Base-by-base conservation (phyloP, 2,113 vertebrate genomes). In the Vulpes vulpes region DNA sequence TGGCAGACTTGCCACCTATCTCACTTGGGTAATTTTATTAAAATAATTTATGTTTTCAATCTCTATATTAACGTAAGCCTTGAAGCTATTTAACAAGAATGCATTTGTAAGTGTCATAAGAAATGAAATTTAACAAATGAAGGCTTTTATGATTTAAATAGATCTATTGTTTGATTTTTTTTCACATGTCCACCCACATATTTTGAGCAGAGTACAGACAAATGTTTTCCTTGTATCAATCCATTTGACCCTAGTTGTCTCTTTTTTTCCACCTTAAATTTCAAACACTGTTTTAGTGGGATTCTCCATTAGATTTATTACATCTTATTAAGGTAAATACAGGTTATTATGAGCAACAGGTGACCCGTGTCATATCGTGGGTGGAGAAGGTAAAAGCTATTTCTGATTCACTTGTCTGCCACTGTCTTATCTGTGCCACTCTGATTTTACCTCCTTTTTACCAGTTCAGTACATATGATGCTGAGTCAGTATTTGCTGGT, bases 21-120 rank as follows among this genome's bases (percentile, higher is more conserved):
- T 93, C 32, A 83, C 23, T 30, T 83, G 53, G 15, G 64, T 76
- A 53, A 67, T 82, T 82, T 87, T 81, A 93, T 93, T 91, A 93
- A 73, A 95, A 43, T 91, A 71, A 91, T 2, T 12, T 35, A 51
- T 64, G 49, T 53, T 71, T 94, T 69, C 80, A 91, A 53, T 64
- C n/a, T 64, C 55, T 62, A 43, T 65, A 81, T 89, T 69, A 95
- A 81, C 71, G 81, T 55, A 1, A 3, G 30, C 67, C 5, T 55
- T 23, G 49, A 62, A 35, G 23, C 30, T 64, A 64, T 89, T 89
- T 53, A 80, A 53, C 15, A 94, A 64, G 38, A 27, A 38, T 35
- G 7, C 2, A 20, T 78, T 96, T 38, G 8, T 89, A 81, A 87
- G 6, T n/a, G 69, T 62, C 71, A 53, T 17, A 86, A 78, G 25